Conservation (phyloP, 2,113 vertebrate species). For the Anthoscopus minutus region DNA sequence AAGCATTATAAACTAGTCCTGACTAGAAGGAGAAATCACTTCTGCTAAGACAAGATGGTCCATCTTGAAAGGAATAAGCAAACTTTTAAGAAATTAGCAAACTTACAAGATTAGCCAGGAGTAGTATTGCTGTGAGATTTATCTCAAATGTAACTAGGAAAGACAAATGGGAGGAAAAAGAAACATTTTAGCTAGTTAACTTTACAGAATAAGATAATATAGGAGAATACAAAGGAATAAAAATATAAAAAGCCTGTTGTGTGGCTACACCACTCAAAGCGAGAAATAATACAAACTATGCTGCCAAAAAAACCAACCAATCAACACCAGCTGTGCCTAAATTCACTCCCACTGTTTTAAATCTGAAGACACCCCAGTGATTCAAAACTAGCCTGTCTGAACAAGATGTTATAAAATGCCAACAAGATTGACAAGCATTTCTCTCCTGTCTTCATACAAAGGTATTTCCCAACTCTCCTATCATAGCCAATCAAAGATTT, state of each 20-base stretch:
- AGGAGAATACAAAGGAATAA: neutral
- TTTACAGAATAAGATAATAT: neutral
- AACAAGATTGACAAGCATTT: neutral
- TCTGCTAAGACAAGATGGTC: neutral
- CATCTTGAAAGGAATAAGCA: neutral
- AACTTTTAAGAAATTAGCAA: neutral
- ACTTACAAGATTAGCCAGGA: neutral
- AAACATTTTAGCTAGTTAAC: neutral
- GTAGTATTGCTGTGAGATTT: neutral
- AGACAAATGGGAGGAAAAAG: neutral
- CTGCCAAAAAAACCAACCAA: neutral
- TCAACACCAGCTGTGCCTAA: neutral
- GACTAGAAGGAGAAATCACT: neutral
- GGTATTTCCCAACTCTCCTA: neutral
- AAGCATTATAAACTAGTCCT: neutral
- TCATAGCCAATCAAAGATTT: neutral
- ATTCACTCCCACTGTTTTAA: neutral
- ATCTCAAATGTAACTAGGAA: neutral
- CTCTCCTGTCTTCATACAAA: neutral
- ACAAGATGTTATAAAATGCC: neutral
- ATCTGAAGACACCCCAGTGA: neutral
- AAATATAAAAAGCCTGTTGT: neutral
- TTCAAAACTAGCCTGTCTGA: neutral
- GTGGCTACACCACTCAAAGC: neutral
- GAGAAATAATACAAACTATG: neutral